Conservation (phyloP, 1,140 invertebrate species). For the Drosophila arizonae region DNA sequence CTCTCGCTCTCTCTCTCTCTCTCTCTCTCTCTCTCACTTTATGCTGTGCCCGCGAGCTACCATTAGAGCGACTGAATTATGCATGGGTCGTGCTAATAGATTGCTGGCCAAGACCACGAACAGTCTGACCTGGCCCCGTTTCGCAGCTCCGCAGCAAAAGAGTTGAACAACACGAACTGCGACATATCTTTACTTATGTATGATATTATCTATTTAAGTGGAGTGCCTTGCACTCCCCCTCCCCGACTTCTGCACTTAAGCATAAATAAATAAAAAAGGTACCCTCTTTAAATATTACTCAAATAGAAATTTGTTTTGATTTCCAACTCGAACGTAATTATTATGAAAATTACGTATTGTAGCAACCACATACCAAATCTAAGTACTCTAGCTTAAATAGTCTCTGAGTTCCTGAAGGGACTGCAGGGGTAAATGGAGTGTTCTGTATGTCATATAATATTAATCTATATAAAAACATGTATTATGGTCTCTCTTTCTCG, state of each 20-base stretch:
- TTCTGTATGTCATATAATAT: too few relatives aligned
- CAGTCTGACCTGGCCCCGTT: not conserved
- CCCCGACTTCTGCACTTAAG: not conserved
- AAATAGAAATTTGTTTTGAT: too few relatives aligned
- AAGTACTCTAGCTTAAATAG: too few relatives aligned
- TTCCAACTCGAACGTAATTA: too few relatives aligned
- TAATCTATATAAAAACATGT: too few relatives aligned
- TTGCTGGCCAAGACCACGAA: conserved; percentile 9
- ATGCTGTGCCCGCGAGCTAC: conserved; percentile 17
- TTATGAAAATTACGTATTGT: too few relatives aligned
- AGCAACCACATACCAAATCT: too few relatives aligned
- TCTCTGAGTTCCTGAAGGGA: too few relatives aligned
- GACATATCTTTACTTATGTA: not conserved
- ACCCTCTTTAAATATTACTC: too few relatives aligned
- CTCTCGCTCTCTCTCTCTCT: conserved; percentile 2
- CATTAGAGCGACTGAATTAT: conserved; percentile 59
- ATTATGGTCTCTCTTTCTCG: too few relatives aligned
- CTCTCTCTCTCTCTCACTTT: conserved; percentile 4
- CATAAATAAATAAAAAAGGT: not conserved
- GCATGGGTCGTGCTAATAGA: conserved; percentile 41
- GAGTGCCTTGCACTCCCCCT: not conserved
- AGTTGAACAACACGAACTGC: not conserved
- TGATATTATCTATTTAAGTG: not conserved
- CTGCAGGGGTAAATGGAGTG: too few relatives aligned
- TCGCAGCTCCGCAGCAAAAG: too few relatives aligned